These are phyloP conservation scores for Azemiops feae DNA, from an alignment of 2,113 vertebrate genomes.

Conservation along the genomic window DNA sequence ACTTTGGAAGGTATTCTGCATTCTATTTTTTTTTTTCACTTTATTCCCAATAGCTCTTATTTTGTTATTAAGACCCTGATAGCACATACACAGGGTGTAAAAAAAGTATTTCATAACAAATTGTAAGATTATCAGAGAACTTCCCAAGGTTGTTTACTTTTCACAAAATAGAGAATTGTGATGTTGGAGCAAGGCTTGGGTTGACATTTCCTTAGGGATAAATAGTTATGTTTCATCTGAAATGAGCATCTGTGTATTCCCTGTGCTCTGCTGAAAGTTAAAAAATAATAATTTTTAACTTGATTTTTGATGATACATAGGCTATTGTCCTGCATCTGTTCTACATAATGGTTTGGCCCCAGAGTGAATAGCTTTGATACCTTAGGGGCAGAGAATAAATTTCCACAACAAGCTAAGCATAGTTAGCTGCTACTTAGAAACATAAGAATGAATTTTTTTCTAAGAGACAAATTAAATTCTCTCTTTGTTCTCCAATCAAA, in stretches of 20 bases:
- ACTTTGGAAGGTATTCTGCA: conserved; percentile 20
- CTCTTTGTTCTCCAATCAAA: background rate
- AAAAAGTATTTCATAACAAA: conserved; percentile 7
- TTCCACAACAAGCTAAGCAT: background rate
- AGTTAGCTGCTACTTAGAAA: background rate
- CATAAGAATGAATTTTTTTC: background rate
- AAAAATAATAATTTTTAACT: background rate
- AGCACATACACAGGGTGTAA: conserved; percentile 18
- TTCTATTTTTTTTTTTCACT: conserved; percentile 42
- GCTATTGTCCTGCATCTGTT: background rate
- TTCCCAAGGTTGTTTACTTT: background rate
- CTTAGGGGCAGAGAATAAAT: background rate
- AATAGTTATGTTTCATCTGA: background rate
- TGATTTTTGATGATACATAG: background rate
- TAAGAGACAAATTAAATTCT: background rate
- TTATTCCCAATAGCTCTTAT: conserved; percentile 1
- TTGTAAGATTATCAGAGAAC: conserved; percentile 23
- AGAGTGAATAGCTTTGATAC: background rate
- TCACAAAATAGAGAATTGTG: conserved; percentile 2
- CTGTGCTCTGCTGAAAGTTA: background rate
- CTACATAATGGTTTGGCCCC: too few species aligned
- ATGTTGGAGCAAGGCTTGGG: conserved; percentile 30
- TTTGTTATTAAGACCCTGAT: conserved; percentile 39
- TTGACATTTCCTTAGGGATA: conserved; percentile 21
- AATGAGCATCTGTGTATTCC: background rate